These are phyloP conservation scores for Fissipunctia ypsillon DNA, from an alignment of 2,888 invertebrate species.

Conservation along the genomic window DNA sequence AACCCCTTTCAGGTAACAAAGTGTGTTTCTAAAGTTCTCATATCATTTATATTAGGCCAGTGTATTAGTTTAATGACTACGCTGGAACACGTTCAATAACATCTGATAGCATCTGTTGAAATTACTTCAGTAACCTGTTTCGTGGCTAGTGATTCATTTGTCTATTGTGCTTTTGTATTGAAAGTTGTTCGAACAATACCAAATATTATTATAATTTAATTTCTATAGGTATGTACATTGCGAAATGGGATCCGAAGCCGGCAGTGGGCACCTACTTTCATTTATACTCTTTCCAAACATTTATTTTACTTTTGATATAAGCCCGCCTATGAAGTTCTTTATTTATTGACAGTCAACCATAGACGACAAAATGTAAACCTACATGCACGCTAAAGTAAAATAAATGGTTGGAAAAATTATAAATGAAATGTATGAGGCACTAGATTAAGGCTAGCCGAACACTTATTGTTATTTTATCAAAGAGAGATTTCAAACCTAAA, in stretches of 20 bases:
- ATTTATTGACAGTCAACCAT: too few species aligned
- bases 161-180: conserved; percentile 70
- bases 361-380: too few species aligned
- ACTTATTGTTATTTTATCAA: conserved; percentile 40
- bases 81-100: conserved; percentile 44
- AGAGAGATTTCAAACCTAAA: conserved; percentile 50
- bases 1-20: conserved; percentile 89
- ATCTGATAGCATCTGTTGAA: conserved; percentile 52
- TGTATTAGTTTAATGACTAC: conserved; percentile 59
- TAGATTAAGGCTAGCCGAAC: conserved; percentile 22
- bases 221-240: conserved; percentile 22
- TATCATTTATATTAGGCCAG: conserved; percentile 78
- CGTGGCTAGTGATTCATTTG: conserved; percentile 74
- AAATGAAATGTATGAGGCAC: conserved; percentile 1
- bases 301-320: too few species aligned
- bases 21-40: conserved; percentile 86
- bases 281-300: too few species aligned
- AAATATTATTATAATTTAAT: conserved; percentile 52
- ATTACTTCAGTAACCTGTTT: conserved; percentile 48
- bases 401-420: too few species aligned
- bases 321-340: too few species aligned
- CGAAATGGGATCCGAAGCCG: background rate
- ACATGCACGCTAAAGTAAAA: too few species aligned
- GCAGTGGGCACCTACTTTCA: background rate
- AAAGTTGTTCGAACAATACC: conserved; percentile 60